Conservation (phyloP, 2,113 vertebrate species). For the Bubalus kerabau region DNA sequence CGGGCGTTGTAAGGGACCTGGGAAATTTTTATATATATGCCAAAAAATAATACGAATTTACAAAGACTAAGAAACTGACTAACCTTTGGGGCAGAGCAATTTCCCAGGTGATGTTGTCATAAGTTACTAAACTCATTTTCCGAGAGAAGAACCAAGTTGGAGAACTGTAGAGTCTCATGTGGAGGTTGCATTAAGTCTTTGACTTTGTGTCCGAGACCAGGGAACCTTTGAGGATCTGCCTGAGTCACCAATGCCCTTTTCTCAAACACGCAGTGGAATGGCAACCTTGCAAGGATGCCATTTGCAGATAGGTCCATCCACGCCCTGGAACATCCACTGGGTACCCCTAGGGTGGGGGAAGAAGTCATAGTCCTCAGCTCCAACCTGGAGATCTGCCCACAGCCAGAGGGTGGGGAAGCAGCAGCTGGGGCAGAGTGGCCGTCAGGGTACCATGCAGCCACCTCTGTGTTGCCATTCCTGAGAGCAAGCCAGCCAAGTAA, state of each 20-base stretch:
- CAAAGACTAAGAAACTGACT: background rate
- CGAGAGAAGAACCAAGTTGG: background rate
- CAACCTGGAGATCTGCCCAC: background rate
- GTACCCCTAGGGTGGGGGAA: rapidly evolving
- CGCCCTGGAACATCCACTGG: background rate
- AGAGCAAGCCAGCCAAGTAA: background rate
- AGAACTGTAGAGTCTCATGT: background rate
- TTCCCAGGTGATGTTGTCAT: background rate
- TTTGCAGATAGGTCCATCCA: background rate
- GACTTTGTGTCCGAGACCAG: background rate
- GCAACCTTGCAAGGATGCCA: background rate
- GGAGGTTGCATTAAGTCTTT: background rate
- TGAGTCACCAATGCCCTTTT: no score
- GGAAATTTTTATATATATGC: background rate
- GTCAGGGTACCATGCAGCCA: rapidly evolving
- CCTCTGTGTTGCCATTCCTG: background rate
- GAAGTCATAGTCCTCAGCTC: background rate
- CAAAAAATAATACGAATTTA: background rate
- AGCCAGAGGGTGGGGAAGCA: background rate
- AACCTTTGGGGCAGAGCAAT: background rate
- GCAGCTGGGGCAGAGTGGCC: background rate
- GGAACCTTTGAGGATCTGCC: background rate
- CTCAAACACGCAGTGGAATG: background rate
- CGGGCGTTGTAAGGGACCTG: background rate
- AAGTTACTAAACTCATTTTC: background rate